Evolutionary conservation across 2,113 vertebrate species (phyloP).

Genomic region (Malurus cyaneus): DNA sequence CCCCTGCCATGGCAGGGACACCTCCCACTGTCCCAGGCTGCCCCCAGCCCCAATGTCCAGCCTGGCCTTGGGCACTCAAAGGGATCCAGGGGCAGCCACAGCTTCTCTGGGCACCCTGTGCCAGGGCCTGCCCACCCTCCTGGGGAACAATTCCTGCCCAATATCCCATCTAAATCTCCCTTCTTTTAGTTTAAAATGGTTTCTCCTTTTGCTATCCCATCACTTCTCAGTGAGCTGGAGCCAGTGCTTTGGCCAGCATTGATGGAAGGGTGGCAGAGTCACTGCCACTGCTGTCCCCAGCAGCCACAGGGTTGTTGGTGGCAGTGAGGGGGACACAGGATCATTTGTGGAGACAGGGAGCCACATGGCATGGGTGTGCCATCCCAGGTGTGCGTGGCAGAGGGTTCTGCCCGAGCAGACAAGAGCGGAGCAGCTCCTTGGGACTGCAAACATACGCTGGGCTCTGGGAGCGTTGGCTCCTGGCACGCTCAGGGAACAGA

Average conservation of each 20-base stretch:
- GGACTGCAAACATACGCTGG: neutral
- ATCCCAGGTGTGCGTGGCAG: rapidly evolving
- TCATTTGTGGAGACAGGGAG: neutral
- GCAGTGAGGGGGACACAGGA: neutral
- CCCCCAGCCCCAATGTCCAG: neutral
- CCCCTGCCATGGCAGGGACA: neutral
- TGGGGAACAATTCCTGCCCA: neutral
- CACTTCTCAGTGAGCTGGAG: neutral
- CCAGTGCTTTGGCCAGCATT: neutral
- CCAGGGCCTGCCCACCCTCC: neutral
- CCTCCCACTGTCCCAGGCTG: neutral
- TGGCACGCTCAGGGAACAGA: neutral
- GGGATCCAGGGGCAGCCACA: neutral
- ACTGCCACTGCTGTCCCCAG: neutral
- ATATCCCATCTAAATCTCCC: rapidly evolving
- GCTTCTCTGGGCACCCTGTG: neutral
- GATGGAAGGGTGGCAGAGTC: neutral
- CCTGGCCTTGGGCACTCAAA: neutral
- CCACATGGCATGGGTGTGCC: rapidly evolving
- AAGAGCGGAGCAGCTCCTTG: neutral
- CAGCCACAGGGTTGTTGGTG: neutral
- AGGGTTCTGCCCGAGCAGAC: neutral
- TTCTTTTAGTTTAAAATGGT: neutral
- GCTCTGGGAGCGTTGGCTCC: neutral
- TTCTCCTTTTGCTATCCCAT: neutral